phyloP scores from a whole-genome alignment of 2,797 vertebrate genomes.

The Parauchenoglanis ngamensis region DNA sequence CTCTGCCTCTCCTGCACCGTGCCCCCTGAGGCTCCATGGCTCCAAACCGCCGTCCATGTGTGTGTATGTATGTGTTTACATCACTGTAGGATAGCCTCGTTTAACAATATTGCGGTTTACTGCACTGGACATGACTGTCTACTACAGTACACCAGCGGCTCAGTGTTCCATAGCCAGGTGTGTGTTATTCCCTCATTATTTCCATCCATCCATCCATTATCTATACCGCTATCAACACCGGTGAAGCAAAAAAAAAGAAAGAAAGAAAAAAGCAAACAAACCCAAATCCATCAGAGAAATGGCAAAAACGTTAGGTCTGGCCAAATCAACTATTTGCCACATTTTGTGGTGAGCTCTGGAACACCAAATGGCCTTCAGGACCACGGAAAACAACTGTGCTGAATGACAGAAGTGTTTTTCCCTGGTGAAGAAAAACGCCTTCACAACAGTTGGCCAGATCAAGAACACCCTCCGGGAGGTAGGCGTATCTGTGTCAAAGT shows the following conservation, averaged over 20 bases:
- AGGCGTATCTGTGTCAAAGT: neutral
- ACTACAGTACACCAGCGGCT: neutral
- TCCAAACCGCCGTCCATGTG: neutral
- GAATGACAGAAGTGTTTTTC: neutral
- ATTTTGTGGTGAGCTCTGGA: neutral
- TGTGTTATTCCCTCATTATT: neutral
- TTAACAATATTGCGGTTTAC: neutral
- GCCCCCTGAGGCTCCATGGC: constrained; percentile 28
- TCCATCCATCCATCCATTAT: neutral
- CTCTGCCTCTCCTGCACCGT: constrained; percentile 46
- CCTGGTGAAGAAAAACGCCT: neutral
- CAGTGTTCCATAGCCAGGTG: neutral
- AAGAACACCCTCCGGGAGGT: neutral
- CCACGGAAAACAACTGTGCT: neutral
- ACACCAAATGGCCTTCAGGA: neutral
- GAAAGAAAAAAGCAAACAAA: neutral
- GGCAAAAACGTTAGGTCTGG: neutral
- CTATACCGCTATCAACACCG: too few relatives aligned
- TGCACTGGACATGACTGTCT: neutral
- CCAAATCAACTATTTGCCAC: neutral
- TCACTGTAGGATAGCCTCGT: neutral
- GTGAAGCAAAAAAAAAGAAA: neutral
- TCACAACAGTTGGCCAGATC: neutral
- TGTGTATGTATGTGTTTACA: neutral
- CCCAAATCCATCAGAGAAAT: neutral